These are phyloP conservation scores for Nemoura dubitans DNA, from an alignment of 2,888 invertebrate genomes.

Conservation along the genomic window DNA sequence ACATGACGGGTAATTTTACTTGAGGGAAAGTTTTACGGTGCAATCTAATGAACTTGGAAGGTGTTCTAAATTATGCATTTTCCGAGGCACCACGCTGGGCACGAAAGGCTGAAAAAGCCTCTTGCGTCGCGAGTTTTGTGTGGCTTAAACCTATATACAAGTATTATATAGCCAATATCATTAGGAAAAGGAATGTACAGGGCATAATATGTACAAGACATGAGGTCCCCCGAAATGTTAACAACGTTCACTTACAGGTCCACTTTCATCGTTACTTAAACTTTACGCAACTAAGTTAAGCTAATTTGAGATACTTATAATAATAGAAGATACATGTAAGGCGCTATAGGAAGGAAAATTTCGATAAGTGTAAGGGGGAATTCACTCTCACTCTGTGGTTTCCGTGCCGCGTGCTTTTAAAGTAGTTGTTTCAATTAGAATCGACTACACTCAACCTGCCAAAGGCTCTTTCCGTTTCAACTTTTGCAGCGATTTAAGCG, in stretches of 20 bases:
- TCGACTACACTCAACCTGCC: neutral
- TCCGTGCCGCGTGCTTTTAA: neutral
- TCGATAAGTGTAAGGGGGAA: neutral
- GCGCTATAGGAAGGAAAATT: neutral
- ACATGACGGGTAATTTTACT: constrained; percentile 2
- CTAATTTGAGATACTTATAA: neutral
- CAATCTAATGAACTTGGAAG: constrained; percentile 7
- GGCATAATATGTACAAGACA: neutral
- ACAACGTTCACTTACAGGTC: neutral
- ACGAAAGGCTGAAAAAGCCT: neutral
- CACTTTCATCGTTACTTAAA: neutral
- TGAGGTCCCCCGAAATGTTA: neutral
- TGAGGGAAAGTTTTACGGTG: neutral
- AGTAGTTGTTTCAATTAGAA: neutral
- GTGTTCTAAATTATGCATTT: constrained; percentile 12
- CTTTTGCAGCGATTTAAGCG: neutral
- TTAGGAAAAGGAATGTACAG: neutral
- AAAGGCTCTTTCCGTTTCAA: neutral
- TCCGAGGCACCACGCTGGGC: neutral
- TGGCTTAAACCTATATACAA: neutral
- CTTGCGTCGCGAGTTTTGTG: neutral
- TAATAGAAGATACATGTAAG: neutral
- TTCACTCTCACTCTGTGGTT: neutral
- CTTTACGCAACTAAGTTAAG: neutral
- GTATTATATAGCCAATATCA: neutral